Percentiles rank a stretch among this genome's conserved stretches.
phyloP scores from a whole-genome alignment of 2,888 invertebrate species.

The Cremastinae sp. region DNA sequence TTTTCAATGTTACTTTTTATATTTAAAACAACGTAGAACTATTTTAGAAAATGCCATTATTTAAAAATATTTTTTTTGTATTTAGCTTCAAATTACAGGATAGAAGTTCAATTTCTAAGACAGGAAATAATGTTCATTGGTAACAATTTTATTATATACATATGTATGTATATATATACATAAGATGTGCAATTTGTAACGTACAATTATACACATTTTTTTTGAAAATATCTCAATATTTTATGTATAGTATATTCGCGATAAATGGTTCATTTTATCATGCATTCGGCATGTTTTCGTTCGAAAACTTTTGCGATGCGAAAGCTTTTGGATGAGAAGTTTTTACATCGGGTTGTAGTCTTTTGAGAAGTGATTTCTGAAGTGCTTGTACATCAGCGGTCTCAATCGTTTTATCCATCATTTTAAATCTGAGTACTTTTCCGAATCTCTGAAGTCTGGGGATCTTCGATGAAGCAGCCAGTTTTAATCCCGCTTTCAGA shows the following conservation, averaged over 20 bases:
- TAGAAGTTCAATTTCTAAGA: too few relatives aligned
- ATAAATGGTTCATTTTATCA: not conserved
- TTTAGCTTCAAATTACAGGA: too few relatives aligned
- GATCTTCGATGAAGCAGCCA: not conserved
- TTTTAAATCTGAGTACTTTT: not conserved
- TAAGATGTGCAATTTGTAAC: not conserved
- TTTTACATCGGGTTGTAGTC: too few relatives aligned
- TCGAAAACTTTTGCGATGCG: not conserved
- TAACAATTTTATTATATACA: too few relatives aligned
- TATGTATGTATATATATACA: too few relatives aligned
- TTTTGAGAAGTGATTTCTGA: not conserved
- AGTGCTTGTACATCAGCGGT: constrained; percentile 8
- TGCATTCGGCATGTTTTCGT: too few relatives aligned
- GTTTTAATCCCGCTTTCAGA: constrained; percentile 7
- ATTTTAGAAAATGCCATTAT: too few relatives aligned
- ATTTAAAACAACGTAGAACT: too few relatives aligned
- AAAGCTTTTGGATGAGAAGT: not conserved
- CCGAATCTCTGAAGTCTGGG: constrained; percentile 20
- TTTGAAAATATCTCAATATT: constrained; percentile 40
- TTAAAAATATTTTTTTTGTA: too few relatives aligned
- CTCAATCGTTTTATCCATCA: not conserved
- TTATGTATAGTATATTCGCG: constrained; percentile 30
- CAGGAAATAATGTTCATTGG: too few relatives aligned
- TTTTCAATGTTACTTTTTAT: too few relatives aligned
- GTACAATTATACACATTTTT: constrained; percentile 8